Conservation (phyloP, 1,140 invertebrate species). For the Plectrocnemia conspersa region DNA sequence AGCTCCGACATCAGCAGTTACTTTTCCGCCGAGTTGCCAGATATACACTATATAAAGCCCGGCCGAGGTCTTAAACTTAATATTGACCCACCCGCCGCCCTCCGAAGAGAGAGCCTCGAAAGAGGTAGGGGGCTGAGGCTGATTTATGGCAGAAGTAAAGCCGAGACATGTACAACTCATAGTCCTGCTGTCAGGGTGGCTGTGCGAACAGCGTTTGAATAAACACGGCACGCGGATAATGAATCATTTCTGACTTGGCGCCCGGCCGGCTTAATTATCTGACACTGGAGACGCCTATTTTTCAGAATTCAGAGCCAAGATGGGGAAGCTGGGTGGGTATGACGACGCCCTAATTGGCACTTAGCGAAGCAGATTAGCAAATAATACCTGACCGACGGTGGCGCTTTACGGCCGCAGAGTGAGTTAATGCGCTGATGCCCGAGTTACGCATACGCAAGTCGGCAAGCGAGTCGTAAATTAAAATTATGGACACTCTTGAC, state of each 20-base stretch:
- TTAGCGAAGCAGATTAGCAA: too few species aligned
- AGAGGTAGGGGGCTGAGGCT: neutral
- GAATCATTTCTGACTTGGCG: neutral
- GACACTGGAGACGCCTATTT: neutral
- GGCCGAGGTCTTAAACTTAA: neutral
- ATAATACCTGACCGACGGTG: too few species aligned
- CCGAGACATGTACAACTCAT: slow-evolving; percentile 4
- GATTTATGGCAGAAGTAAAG: slow-evolving; percentile 5
- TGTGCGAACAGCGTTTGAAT: slow-evolving; percentile 8
- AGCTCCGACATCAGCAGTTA: slow-evolving; percentile 4
- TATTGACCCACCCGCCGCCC: neutral
- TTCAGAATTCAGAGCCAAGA: too few species aligned
- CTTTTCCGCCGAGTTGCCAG: slow-evolving; percentile 2
- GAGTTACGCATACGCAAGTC: too few species aligned
- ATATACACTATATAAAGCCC: neutral
- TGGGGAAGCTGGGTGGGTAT: too few species aligned
- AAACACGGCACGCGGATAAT: slow-evolving; percentile 4
- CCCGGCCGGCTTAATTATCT: slow-evolving; percentile 5
- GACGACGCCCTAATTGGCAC: too few species aligned
- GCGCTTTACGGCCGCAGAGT: too few species aligned
- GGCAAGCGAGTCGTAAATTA: too few species aligned
- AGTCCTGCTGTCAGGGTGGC: neutral
- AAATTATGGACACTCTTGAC: too few species aligned
- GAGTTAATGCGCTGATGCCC: too few species aligned
- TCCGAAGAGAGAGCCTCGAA: too few species aligned